These are phyloP conservation scores for Eunapius fragilis DNA, from an alignment of 37 sponge, comb jelly and placozoan genomes.

Conservation along the genomic window DNA sequence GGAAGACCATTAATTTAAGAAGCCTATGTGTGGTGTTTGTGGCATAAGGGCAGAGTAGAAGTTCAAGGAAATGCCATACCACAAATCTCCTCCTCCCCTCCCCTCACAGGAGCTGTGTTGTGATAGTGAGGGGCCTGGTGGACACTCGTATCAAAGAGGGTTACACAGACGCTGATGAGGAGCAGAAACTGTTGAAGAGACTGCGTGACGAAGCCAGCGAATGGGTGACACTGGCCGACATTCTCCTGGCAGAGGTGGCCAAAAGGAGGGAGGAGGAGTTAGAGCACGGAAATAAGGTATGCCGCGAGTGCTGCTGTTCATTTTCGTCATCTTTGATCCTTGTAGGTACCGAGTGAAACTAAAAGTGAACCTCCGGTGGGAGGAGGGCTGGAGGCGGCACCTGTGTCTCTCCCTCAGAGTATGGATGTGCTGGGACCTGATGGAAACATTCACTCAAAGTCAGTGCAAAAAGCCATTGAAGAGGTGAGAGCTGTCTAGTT, in stretches of 20 bases:
- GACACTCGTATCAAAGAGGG: slow-evolving; percentile 30
- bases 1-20: no score
- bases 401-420: slow-evolving; percentile 11
- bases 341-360: background rate
- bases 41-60: background rate
- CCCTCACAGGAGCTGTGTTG: slow-evolving; percentile 47
- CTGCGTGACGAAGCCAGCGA: slow-evolving; percentile 43
- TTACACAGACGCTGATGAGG: slow-evolving; percentile 48
- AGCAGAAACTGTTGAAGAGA: slow-evolving; percentile 12
- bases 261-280: background rate
- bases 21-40: background rate
- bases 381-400: background rate
- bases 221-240: slow-evolving; percentile 45
- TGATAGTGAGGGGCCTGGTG: slow-evolving; percentile 41
- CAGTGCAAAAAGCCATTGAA: slow-evolving; percentile 35
- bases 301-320: background rate
- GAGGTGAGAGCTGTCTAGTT: slow-evolving; percentile 25
- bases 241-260: slow-evolving; percentile 18
- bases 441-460: slow-evolving; percentile 50
- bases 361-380: background rate
- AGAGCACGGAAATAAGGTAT: background rate
- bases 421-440: slow-evolving; percentile 67
- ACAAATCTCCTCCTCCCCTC: background rate
- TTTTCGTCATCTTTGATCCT: background rate
- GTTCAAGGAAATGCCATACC: background rate